A percentile compares a stretch with the other conserved stretches of the same genome.
Conservation (phyloP, 2,113 vertebrate species). For the Ursus arctos region DNA sequence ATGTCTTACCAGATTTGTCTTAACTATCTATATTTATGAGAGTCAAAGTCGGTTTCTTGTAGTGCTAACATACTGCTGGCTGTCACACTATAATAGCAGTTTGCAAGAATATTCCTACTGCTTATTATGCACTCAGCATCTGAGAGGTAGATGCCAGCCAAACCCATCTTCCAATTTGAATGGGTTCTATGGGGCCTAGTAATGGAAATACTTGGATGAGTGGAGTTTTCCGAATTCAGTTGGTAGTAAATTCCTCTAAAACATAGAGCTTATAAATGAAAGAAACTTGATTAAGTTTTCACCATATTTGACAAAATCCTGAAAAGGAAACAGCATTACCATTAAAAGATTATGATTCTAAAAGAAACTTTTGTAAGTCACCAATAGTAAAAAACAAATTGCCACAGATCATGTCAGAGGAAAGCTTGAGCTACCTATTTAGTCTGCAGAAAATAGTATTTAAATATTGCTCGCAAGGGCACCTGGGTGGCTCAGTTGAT, state of each 20-base stretch:
- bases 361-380: not conserved
- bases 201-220: not conserved
- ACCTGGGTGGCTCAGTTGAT: not conserved
- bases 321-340: not conserved
- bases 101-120: not conserved
- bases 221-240: not conserved
- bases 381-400: not conserved
- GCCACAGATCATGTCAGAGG: not conserved
- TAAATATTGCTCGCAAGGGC: not conserved
- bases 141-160: not conserved
- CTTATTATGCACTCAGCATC: not conserved
- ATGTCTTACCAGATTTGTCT: not conserved
- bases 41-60: not conserved
- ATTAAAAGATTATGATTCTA: not conserved
- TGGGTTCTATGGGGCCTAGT: not conserved
- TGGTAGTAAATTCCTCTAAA: not conserved
- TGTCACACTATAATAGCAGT: not conserved
- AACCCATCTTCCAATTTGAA: not conserved
- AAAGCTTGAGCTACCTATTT: not conserved
- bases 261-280: not conserved
- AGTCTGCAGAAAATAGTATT: not conserved
- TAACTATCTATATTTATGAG: not conserved
- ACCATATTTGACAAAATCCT: not conserved
- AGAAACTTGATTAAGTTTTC: not conserved
- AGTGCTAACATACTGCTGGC: not conserved